A percentile compares a stretch with the other conserved stretches of the same genome.
Conservation (phyloP, 2,113 vertebrate species). For the Oenanthe oenanthe region DNA sequence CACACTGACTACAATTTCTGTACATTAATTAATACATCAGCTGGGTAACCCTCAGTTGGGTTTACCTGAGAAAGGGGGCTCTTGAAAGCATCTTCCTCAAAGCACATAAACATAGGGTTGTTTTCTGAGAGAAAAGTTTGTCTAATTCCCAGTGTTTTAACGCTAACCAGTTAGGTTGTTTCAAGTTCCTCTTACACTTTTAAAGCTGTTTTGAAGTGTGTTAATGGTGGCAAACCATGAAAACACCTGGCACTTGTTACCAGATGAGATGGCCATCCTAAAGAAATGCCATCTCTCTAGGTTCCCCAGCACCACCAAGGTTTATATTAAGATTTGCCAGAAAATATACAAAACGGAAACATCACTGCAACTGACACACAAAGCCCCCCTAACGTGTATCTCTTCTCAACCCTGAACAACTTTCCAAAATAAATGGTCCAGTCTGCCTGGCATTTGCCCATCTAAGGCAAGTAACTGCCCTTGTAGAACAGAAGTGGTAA, state of each 20-base stretch:
- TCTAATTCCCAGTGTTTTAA: background rate
- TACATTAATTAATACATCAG: background rate
- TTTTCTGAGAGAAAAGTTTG: background rate
- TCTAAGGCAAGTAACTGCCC: background rate
- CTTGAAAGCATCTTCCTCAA: background rate
- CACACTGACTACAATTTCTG: background rate
- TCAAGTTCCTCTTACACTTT: background rate
- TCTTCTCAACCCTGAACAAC: background rate
- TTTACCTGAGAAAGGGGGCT: background rate
- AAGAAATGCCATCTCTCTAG: background rate
- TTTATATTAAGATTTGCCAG: background rate
- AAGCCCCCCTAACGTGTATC: background rate
- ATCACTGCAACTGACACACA: background rate
- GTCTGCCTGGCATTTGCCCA: background rate
- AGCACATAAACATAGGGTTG: background rate
- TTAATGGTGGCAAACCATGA: background rate
- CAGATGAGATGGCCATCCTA: background rate
- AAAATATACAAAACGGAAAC: background rate
- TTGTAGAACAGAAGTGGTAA: rapidly evolving
- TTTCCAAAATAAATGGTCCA: background rate
- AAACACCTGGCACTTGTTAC: background rate
- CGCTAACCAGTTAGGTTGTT: background rate
- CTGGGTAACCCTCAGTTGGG: background rate
- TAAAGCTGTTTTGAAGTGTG: background rate
- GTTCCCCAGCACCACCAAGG: background rate